phyloP scores from a whole-genome alignment of 2,888 invertebrate genomes.

The Seladonia tumulorum region DNA sequence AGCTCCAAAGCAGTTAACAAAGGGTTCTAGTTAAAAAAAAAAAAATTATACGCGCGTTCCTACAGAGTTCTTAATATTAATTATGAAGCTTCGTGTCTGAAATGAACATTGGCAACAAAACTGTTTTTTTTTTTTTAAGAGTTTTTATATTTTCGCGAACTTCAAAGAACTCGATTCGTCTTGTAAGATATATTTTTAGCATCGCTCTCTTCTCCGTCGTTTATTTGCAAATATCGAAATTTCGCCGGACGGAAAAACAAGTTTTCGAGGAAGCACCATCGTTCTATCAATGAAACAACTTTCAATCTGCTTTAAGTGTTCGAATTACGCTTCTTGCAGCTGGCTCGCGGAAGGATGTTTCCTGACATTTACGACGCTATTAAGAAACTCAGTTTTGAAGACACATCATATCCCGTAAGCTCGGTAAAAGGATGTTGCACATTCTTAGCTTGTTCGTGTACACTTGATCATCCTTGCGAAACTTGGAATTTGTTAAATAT shows the following conservation, averaged over 20 bases:
- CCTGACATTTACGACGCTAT: constrained; percentile 65
- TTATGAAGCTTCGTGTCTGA: not conserved
- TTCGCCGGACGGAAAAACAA: constrained; percentile 32
- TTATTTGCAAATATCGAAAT: constrained; percentile 16
- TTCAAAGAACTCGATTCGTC: not conserved
- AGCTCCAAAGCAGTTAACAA: not conserved
- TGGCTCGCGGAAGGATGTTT: constrained; percentile 60
- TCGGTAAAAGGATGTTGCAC: constrained; percentile 43
- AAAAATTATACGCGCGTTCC: not conserved
- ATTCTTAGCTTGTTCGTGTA: constrained; percentile 31
- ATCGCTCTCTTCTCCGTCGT: not conserved
- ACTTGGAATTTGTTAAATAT: not conserved
- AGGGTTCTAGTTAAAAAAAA: not conserved
- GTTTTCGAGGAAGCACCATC: constrained; percentile 34
- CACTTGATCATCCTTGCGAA: constrained; percentile 3
- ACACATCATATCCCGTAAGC: constrained; percentile 35
- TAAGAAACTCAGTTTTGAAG: constrained; percentile 61
- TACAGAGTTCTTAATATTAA: not conserved
- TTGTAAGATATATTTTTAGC: not conserved
- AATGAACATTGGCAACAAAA: not conserved
- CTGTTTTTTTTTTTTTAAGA: not conserved
- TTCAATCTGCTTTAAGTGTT: constrained; percentile 59
- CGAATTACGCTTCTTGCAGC: constrained; percentile 64
- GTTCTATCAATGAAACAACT: constrained; percentile 52
- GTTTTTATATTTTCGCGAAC: not conserved